Conservation (phyloP, 2,113 vertebrate genomes). For the Ramphastos sulfuratus region DNA sequence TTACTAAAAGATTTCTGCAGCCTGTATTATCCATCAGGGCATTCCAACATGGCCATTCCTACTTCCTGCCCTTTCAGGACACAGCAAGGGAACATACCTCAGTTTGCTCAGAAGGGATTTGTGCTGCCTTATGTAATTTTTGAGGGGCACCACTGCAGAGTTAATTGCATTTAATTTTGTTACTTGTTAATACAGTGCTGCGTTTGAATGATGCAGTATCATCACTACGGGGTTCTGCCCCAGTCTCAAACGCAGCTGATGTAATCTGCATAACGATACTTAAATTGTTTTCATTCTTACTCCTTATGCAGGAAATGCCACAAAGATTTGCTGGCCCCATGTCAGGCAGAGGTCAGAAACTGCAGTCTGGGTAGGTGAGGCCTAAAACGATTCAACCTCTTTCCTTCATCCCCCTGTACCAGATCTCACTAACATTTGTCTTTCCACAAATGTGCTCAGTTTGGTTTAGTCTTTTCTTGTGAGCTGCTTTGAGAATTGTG, state of each 20-base stretch:
- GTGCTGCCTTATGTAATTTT: fast-evolving
- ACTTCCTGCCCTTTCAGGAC: neutral
- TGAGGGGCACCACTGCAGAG: neutral
- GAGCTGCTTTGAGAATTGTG: neutral
- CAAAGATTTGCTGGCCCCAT: neutral
- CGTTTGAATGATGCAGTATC: fast-evolving
- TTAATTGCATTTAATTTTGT: neutral
- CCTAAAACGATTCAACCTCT: neutral
- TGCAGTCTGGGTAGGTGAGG: neutral
- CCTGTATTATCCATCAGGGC: fast-evolving
- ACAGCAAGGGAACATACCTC: neutral
- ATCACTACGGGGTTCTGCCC: neutral
- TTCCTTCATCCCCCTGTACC: neutral
- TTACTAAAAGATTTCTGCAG: neutral
- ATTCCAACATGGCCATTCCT: fast-evolving
- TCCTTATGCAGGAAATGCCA: neutral
- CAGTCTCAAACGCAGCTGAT: neutral
- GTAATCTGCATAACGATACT: neutral
- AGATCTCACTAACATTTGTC: neutral
- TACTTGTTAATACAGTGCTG: neutral
- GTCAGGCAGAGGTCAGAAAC: neutral
- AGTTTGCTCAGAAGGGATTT: neutral
- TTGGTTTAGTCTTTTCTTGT: neutral
- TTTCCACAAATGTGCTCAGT: neutral
- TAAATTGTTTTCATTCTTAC: neutral